A percentile compares a stretch with the other conserved stretches of the same genome.
phyloP scores from a whole-genome alignment of 2,888 invertebrate species.

The Sericinus montela region DNA sequence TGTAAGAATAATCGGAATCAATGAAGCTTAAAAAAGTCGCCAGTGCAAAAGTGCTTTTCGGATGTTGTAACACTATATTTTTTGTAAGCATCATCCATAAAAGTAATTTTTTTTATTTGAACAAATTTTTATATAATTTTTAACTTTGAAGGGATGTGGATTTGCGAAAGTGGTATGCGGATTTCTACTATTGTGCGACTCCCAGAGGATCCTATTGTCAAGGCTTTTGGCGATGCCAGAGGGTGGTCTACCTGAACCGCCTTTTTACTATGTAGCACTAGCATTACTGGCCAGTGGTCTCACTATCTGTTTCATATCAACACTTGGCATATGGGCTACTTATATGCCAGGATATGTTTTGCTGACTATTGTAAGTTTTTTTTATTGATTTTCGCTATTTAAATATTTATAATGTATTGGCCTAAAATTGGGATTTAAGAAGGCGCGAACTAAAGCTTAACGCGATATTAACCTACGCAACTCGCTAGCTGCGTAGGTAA shows the following conservation, averaged over 20 bases:
- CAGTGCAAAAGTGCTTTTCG: slow-evolving; percentile 82
- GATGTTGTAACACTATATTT: slow-evolving; percentile 83
- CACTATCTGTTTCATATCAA: slow-evolving; percentile 82
- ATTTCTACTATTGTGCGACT: slow-evolving; percentile 85
- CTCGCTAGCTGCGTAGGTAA: no score
- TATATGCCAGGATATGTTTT: slow-evolving; percentile 87
- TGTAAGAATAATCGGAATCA: slow-evolving; percentile 8
- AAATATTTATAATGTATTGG: background rate
- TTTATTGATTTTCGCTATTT: background rate
- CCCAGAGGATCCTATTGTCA: slow-evolving; percentile 84
- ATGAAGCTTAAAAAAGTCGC: slow-evolving; percentile 65
- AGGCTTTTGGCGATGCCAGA: slow-evolving; percentile 83
- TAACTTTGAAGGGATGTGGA: slow-evolving; percentile 81
- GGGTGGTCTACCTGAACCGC: slow-evolving; percentile 82
- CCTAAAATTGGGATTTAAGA: no score
- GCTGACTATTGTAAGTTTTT: slow-evolving; percentile 81
- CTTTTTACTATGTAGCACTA: slow-evolving; percentile 87
- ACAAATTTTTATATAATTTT: background rate
- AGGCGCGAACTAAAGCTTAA: no score
- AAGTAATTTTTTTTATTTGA: background rate
- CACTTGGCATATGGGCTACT: slow-evolving; percentile 90
- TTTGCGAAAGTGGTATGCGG: slow-evolving; percentile 85
- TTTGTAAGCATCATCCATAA: slow-evolving; percentile 68
- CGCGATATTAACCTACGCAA: no score
- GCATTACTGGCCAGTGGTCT: slow-evolving; percentile 85